phyloP scores from a whole-genome alignment of 2,113 vertebrate genomes.

The Nettapus auritus region DNA sequence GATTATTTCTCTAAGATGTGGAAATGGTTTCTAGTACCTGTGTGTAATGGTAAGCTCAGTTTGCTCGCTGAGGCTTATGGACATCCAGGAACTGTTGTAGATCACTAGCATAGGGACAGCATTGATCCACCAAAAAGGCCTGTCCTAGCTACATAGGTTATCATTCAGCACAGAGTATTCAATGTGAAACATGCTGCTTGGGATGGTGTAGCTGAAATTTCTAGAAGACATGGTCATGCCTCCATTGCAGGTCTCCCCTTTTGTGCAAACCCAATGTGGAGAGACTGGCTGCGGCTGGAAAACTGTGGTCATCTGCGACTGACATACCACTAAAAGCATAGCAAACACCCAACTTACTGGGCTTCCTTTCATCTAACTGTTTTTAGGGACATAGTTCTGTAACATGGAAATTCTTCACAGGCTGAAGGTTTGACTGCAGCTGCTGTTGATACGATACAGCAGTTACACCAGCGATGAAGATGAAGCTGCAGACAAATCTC shows the following conservation, averaged over 20 bases:
- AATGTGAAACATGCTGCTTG: neutral
- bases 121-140: neutral
- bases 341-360: neutral
- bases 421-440: neutral
- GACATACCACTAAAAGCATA: neutral
- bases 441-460: neutral
- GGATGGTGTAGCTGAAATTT: neutral
- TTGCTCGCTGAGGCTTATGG: neutral
- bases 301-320: neutral
- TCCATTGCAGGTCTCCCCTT: neutral
- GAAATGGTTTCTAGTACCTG: neutral
- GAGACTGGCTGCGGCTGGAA: neutral
- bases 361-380: neutral
- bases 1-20: neutral
- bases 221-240: fast-evolving
- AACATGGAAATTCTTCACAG: neutral
- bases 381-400: neutral
- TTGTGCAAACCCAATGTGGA: neutral
- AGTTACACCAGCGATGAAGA: neutral
- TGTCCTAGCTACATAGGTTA: neutral
- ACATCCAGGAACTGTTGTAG: neutral
- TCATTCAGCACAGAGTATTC: neutral
- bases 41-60: neutral
- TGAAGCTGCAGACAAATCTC: neutral
- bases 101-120: neutral